Conservation (phyloP, 2,888 invertebrate genomes). For the Athalia rosae region DNA sequence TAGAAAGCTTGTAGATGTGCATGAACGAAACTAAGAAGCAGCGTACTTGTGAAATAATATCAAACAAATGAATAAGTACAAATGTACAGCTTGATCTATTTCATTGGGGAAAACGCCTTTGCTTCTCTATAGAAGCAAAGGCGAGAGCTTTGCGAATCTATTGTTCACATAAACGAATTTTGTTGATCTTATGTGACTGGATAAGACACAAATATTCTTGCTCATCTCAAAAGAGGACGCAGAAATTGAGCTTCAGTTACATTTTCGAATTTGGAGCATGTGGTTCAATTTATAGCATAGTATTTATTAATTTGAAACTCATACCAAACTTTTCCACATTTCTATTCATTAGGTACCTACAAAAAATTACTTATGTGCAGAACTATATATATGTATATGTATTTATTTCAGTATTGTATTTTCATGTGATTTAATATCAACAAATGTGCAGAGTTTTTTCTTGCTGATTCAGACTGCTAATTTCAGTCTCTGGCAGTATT, state of each 20-base stretch:
- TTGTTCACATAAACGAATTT: not conserved
- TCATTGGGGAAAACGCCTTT: not conserved
- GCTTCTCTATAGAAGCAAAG: not conserved
- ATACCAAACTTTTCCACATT: conserved; percentile 27
- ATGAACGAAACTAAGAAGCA: not conserved
- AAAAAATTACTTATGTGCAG: not conserved
- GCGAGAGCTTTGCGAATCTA: not conserved
- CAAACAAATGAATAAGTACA: too few species aligned
- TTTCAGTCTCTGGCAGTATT: not conserved
- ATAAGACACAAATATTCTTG: conserved; percentile 8
- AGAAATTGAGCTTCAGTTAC: conserved; percentile 25
- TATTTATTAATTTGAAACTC: conserved; percentile 17
- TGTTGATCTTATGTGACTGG: not conserved
- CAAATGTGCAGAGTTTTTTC: not conserved
- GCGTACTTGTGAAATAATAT: not conserved
- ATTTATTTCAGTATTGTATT: conserved; percentile 21
- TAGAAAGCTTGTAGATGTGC: not conserved
- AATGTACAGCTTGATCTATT: too few species aligned
- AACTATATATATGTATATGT: not conserved
- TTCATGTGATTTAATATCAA: not conserved
- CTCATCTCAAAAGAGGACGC: not conserved
- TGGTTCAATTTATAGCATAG: conserved; percentile 22
- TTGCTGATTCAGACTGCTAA: not conserved
- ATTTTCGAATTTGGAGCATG: not conserved
- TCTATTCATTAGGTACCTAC: conserved; percentile 13